These are phyloP conservation scores for Bambusicola thoracicus DNA, from an alignment of 2,113 vertebrate genomes.

Conservation along the genomic window DNA sequence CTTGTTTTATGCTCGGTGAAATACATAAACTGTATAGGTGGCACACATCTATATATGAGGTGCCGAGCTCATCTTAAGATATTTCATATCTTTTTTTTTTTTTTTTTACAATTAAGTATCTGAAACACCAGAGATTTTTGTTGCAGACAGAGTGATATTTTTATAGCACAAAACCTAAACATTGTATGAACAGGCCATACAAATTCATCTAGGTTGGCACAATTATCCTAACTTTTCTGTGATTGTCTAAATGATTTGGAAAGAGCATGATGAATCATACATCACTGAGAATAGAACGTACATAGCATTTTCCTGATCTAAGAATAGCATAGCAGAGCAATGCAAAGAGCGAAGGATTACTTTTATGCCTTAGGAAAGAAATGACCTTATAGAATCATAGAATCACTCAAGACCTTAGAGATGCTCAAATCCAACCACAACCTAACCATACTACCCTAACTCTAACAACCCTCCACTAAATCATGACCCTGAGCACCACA, in stretches of 20 bases:
- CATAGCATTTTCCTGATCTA: background rate
- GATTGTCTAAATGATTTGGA: background rate
- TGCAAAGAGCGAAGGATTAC: background rate
- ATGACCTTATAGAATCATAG: too few species aligned
- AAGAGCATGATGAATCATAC: rapidly evolving
- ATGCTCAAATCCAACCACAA: too few species aligned
- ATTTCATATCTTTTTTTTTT: background rate
- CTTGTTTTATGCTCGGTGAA: background rate
- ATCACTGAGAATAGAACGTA: background rate
- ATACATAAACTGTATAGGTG: rapidly evolving
- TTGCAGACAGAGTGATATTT: background rate
- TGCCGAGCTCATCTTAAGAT: background rate
- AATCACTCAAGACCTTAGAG: too few species aligned
- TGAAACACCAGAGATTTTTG: background rate
- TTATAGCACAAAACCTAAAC: background rate
- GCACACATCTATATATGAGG: background rate
- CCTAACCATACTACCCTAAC: too few species aligned
- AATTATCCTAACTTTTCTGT: background rate
- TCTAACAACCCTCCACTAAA: too few species aligned
- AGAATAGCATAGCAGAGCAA: background rate
- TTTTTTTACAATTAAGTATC: background rate
- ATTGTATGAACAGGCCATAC: background rate
- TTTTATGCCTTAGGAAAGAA: background rate
- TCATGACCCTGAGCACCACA: too few species aligned
- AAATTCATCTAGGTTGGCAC: background rate